These are phyloP conservation scores for Acleris cristana DNA, from an alignment of 2,888 invertebrate species.

Conservation along the genomic window DNA sequence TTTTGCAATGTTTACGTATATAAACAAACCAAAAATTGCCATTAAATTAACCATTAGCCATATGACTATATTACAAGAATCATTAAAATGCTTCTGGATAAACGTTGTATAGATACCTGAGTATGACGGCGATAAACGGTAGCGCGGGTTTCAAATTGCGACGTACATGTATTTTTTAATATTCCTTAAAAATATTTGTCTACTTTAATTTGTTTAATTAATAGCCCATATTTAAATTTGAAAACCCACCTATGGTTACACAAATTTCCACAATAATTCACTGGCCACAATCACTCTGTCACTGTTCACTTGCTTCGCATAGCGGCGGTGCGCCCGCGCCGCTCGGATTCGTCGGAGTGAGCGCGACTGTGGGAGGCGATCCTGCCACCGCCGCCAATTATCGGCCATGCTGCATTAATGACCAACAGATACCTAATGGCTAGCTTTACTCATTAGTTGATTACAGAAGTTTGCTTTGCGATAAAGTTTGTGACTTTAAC, in stretches of 20 bases:
- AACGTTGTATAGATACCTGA: slow-evolving; percentile 18
- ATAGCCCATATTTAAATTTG: not conserved
- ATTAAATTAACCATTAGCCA: not conserved
- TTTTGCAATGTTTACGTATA: slow-evolving; percentile 23
- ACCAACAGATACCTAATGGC: slow-evolving; percentile 26
- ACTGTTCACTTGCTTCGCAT: slow-evolving; percentile 51
- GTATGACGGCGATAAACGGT: slow-evolving; percentile 22
- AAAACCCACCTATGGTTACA: slow-evolving; percentile 61
- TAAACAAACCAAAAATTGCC: slow-evolving; percentile 1
- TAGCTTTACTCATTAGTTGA: slow-evolving; percentile 23
- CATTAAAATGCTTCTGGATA: slow-evolving; percentile 26
- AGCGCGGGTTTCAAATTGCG: slow-evolving; percentile 43
- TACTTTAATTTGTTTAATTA: not conserved
- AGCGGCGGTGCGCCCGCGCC: slow-evolving; percentile 58
- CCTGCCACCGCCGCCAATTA: slow-evolving; percentile 44
- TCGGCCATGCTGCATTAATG: slow-evolving; percentile 40
- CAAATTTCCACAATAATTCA: slow-evolving; percentile 32
- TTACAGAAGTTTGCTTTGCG: slow-evolving; percentile 23
- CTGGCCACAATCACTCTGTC: slow-evolving; percentile 61
- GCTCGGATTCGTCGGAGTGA: slow-evolving; percentile 67
- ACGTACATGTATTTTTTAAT: slow-evolving; percentile 25
- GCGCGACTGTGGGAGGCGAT: slow-evolving; percentile 51
- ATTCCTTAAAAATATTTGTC: not conserved
- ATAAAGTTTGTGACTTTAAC: not conserved
- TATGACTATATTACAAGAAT: not conserved